Evolutionary conservation across 2,888 invertebrate species (phyloP), one percentile per base, ranked within the genome.

Genomic region (Patella depressa): DNA sequence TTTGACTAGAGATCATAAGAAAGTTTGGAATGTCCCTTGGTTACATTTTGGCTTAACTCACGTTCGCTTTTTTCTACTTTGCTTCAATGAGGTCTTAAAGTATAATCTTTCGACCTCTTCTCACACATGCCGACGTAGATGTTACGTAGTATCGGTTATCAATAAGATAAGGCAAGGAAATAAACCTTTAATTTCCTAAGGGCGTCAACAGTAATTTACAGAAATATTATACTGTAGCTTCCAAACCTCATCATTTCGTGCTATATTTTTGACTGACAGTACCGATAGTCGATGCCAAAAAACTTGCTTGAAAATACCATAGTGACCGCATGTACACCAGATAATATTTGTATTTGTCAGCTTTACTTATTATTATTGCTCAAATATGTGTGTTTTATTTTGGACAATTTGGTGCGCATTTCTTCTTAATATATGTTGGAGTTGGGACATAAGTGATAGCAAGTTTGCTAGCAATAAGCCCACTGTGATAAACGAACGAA

Each of bases 171-270:
- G 65, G 65, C 65, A 17, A 65, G 24, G 24, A 65, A 65, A 24
- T 65, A 65, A 65, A 65, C 65, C 65, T 65, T 65, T 65, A 65
- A 65, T 65, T 65, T 65, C 65, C 65, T 65, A 65, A 65, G 65
- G 65, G 65, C 65, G 65, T 65, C 24, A 65, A 9, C 65, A 65
- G 65, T 65, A 65, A 65, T 24, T 65, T 65, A 65, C 65, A 19
- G 65, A 65, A 65, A 65, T 19, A 19, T 65, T 24, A 65, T 65
- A 65, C 65, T 65, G 24, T 65, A 65, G 65, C 65, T 65, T 19
- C 65, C 24, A 65, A 65, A 24, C 65, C 65, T 45, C 19, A 65
- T 65, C 65, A 65, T 19, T 65, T 65, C 65, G 65, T 65, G 65
- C 65, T 24, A 14, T 65, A 65, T 3, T 65, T 65, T 65, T 24